Evolutionary conservation across 2,888 invertebrate genomes (phyloP).

Genomic region (Vannuccia rotundouncinata): DNA sequence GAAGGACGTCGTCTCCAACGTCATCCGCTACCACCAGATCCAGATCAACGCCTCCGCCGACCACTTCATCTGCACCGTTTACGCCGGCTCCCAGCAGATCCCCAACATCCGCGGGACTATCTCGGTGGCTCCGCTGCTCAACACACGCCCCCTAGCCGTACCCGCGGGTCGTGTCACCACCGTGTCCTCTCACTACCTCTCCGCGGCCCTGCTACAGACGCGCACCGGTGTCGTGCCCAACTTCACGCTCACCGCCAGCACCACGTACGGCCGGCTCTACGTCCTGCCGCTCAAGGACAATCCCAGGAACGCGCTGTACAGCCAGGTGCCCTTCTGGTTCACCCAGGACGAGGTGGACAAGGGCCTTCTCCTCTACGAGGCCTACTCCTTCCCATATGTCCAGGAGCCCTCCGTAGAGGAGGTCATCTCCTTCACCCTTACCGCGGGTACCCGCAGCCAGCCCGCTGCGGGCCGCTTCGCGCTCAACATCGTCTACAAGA

Average conservation of each 20-base stretch:
- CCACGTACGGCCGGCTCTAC: not conserved
- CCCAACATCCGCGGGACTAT: not conserved
- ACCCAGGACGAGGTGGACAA: not conserved
- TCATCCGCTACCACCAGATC: not conserved
- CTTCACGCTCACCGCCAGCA: not conserved
- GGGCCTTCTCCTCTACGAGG: not conserved
- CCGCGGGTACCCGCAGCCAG: not conserved
- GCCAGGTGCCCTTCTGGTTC: not conserved
- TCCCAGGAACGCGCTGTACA: not conserved
- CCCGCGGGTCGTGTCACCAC: not conserved
- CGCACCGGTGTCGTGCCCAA: not conserved
- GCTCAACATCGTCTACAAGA: not conserved
- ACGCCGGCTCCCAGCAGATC: not conserved
- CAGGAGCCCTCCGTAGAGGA: not conserved
- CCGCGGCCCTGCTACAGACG: not conserved
- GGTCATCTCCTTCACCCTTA: not conserved
- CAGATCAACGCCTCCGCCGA: not conserved
- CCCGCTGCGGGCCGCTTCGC: not conserved
- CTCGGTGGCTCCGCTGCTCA: not conserved
- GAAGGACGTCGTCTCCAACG: not conserved
- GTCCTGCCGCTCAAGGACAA: not conserved
- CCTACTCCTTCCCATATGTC: not conserved
- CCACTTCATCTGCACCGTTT: constrained; percentile 6
- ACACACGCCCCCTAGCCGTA: not conserved
- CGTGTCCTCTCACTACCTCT: not conserved